Evolutionary conservation across 2,113 vertebrate species (phyloP).

Genomic region (Stictonetta naevosa): DNA sequence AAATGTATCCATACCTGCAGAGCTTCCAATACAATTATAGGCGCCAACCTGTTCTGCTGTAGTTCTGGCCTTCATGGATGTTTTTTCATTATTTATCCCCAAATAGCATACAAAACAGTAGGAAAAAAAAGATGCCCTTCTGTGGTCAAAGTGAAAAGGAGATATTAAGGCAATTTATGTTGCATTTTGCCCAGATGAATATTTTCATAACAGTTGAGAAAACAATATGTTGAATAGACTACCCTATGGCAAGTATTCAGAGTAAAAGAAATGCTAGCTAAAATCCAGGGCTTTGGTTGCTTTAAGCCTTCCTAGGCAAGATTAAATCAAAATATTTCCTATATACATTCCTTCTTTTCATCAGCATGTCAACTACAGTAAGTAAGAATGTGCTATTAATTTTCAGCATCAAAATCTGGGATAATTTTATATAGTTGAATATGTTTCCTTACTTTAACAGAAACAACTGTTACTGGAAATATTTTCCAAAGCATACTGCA

Average conservation of each 20-base stretch:
- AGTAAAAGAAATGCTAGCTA: background rate
- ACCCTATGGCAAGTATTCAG: background rate
- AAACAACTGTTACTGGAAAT: slow-evolving; percentile 11
- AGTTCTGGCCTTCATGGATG: background rate
- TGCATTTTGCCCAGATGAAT: background rate
- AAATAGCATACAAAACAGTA: background rate
- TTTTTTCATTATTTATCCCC: background rate
- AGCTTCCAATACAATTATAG: background rate
- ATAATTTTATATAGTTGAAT: background rate
- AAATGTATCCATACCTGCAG: background rate
- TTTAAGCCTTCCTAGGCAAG: slow-evolving; percentile 30
- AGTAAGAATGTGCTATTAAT: background rate
- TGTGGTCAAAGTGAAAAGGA: background rate
- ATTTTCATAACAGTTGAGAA: background rate
- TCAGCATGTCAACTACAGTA: background rate
- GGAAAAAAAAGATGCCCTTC: background rate
- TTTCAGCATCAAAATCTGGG: slow-evolving; percentile 28
- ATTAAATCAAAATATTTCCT: slow-evolving; percentile 37
- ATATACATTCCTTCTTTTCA: slow-evolving; percentile 36
- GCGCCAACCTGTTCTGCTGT: background rate
- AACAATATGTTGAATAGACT: background rate
- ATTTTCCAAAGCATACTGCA: slow-evolving; percentile 5
- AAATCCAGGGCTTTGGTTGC: background rate
- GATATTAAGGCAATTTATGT: background rate
- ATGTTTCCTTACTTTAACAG: background rate